These are phyloP conservation scores for Syngnathus floridae DNA, from an alignment of 2,113 vertebrate genomes.

Conservation along the genomic window DNA sequence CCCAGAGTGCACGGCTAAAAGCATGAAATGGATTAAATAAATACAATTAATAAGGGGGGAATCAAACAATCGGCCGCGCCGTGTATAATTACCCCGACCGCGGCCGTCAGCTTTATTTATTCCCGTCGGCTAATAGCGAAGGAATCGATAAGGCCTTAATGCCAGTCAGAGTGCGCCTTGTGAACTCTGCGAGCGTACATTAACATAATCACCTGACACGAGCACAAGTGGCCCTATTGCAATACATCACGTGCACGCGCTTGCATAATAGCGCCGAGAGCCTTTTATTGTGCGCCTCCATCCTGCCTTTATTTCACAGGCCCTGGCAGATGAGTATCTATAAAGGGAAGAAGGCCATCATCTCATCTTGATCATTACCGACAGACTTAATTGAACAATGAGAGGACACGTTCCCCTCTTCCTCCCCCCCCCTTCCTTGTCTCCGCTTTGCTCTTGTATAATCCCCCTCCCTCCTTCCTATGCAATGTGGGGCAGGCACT, in stretches of 20 bases:
- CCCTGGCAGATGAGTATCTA: conserved; percentile 60
- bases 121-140: conserved; percentile 69
- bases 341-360: conserved; percentile 68
- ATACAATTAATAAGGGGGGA: conserved; percentile 76
- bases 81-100: conserved; percentile 72
- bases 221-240: conserved; percentile 43
- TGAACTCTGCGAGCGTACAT: conserved; percentile 56
- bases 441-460: conserved; percentile 4
- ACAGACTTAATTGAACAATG: conserved; percentile 81
- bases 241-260: conserved; percentile 41
- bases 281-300: conserved; percentile 23
- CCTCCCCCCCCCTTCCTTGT: conserved; percentile 29
- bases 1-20: conserved; percentile 73
- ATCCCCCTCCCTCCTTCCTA: conserved; percentile 42
- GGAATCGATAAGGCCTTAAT: conserved; percentile 72
- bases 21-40: conserved; percentile 79
- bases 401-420: conserved; percentile 85
- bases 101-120: conserved; percentile 73
- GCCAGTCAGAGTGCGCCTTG: conserved; percentile 56
- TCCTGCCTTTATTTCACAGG: conserved; percentile 39
- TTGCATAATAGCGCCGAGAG: conserved; percentile 35
- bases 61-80: conserved; percentile 73
- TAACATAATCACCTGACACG: conserved; percentile 61
- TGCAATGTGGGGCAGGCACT: conserved; percentile 44
- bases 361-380: conserved; percentile 72